Base-by-base conservation (phyloP, 2,888 invertebrate species). In the Drosophila falleni region DNA sequence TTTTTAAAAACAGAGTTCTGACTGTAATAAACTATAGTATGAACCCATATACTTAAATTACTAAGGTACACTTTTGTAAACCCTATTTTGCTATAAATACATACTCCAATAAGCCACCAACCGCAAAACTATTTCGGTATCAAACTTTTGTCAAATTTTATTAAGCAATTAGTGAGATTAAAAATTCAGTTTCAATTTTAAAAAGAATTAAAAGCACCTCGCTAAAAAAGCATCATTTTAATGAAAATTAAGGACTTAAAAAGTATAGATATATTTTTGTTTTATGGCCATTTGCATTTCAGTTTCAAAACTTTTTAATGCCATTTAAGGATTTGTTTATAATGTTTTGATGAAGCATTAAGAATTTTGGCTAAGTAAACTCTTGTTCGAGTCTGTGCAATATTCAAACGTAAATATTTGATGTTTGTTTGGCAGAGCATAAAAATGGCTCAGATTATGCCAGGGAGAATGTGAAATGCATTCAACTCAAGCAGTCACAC, bases 391-490 rank as follows among this genome's bases (percentile, higher is more conserved):
- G 26, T 41, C 19, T 56, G 41, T 50, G 49, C 62, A 60, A 59
- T 66, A 53, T 53, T 54, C 49, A 49, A 37, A 65, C 35, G 39
- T 61, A 78, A 78, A 78, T 73, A 73, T 65, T 73, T 76, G 55
- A 78, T 73, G 61, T 68, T 68, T 73, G 68, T 51, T 68, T 44
- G 31, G 39, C 26, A 44, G 11, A 42, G 65, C 59, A 59, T 67
- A 53, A 65, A 78, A 73, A 64, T 68, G 59, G 42, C 47, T 47
- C 47, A 35, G 33, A 44, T 61, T 42, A 41, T 19, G 44, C 42
- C 29, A 26, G 49, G 33, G 31, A 42, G 51, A 11, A 53, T 44
- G 35, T 31, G 16, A 33, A 50, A 35, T 56, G 50, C 64, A 64
- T 44, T 58, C 58, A 58, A 64, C 35, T 58, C 29, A 29, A 49